Evolutionary conservation across 2,888 invertebrate species (phyloP).

Genomic region (Apodemia zela): DNA sequence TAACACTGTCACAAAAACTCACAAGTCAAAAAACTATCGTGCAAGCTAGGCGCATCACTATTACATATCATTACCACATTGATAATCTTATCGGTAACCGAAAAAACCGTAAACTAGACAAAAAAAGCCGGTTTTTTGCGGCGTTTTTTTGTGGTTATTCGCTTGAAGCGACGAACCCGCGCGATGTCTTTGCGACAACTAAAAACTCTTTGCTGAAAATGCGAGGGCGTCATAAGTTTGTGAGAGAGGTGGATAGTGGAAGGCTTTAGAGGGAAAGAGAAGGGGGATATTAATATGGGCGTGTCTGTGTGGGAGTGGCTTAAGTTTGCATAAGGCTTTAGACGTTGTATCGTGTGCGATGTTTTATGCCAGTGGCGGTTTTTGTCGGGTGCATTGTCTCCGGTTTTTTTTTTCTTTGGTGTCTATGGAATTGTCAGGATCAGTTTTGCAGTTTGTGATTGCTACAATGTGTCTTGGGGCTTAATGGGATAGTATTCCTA

Average conservation of each 20-base stretch:
- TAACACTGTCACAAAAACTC: slow-evolving; percentile 42
- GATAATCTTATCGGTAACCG: slow-evolving; percentile 38
- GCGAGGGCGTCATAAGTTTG: slow-evolving; percentile 64
- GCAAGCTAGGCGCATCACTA: slow-evolving; percentile 39
- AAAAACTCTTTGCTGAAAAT: slow-evolving; percentile 67
- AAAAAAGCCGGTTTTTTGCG: slow-evolving; percentile 42
- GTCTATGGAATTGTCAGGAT: slow-evolving; percentile 31
- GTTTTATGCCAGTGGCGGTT: slow-evolving; percentile 53
- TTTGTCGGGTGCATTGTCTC: slow-evolving; percentile 73
- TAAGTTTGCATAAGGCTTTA: slow-evolving; percentile 67
- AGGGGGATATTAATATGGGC: slow-evolving; percentile 48
- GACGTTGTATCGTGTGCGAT: slow-evolving; percentile 36
- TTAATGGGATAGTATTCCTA: slow-evolving; percentile 22
- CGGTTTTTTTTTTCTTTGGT: slow-evolving; percentile 45
- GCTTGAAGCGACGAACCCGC: slow-evolving; percentile 52
- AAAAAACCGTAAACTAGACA: slow-evolving; percentile 38
- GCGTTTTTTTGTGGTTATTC: slow-evolving; percentile 42
- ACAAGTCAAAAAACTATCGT: slow-evolving; percentile 40
- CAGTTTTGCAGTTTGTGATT: slow-evolving; percentile 23
- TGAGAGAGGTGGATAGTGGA: slow-evolving; percentile 46
- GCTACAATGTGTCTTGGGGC: slow-evolving; percentile 20
- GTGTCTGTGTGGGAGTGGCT: slow-evolving; percentile 55
- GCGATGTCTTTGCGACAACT: slow-evolving; percentile 67
- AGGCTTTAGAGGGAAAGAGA: slow-evolving; percentile 41
- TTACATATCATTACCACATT: slow-evolving; percentile 37